Base-by-base conservation (phyloP, 53 echinoderm and acorn worm species). In the Zoroaster sp. region DNA sequence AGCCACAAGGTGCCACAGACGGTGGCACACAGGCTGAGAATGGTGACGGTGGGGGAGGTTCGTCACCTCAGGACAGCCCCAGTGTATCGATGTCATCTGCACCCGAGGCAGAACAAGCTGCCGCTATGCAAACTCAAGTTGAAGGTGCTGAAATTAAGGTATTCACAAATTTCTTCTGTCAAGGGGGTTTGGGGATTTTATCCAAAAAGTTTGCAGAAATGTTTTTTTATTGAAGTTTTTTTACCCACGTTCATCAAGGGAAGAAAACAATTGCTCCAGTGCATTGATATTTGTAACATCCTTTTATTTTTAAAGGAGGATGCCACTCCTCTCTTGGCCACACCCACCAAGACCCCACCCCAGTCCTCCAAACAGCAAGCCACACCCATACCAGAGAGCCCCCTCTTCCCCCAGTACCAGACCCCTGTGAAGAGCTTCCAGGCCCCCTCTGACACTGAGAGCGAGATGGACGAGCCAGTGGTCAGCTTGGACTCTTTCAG, bases 381-480 rank as follows among this genome's bases (percentile, higher is more conserved):
- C n/a, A 3, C 88, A 1, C 47, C 69, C 0, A 41, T 77, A 18
- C 83, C 85, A 0, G 96, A 96, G 20, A 99, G 99, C 80, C 99
- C 99, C 32, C 90, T 96, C 55, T 99, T 99, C 88, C 99, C 98
- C 33, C 89, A 89, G 83, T 96, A 99, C 88, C 94, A 96, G 92
- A 89, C 99, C 52, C 99, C 99, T 0, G 69, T 86, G 80, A 94
- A 85, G 73, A 73, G 75, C 43, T 95, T 94, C 80, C 95, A 96
- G 40, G 95, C 97, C 23, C 99, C 99, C 46, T 99, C 99, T 13
- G 99, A 99, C 69, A 96, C 96, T 1, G 99, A 99, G 89, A 96
- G 99, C 71, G 99, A 99, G 88, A 93, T 99, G 72, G 99, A 99
- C 80, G 99, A 99, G 32, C 74, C 93, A 12, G 78, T 83, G 1